Percentiles rank a stretch among this genome's conserved stretches.
These are phyloP conservation scores for Eristalinus aeneus DNA, from an alignment of 2,888 invertebrate genomes.

Conservation along the genomic window DNA sequence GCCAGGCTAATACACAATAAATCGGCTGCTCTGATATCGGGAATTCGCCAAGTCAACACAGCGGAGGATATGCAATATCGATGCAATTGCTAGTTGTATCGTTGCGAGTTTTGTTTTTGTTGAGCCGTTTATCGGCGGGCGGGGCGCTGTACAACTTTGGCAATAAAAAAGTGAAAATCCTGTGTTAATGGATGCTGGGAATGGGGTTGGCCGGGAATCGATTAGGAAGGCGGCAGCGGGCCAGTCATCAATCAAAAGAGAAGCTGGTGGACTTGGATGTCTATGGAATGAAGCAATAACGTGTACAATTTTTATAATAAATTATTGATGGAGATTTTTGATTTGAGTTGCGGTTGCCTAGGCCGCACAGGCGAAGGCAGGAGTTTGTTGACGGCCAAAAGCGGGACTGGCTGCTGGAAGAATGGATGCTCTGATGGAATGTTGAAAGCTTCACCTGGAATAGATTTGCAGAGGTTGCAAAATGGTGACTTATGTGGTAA, in stretches of 20 bases:
- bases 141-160: constrained; percentile 6
- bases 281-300: neutral
- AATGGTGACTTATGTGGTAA: too few relatives aligned
- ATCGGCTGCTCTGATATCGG: constrained; percentile 3
- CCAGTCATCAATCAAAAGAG: constrained; percentile 14
- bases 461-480: too few relatives aligned
- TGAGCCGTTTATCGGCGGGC: neutral
- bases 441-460: too few relatives aligned
- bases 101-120: constrained; percentile 26
- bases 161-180: constrained; percentile 22
- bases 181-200: neutral
- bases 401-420: neutral
- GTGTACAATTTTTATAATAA: neutral
- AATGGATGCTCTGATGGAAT: too few relatives aligned
- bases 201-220: neutral
- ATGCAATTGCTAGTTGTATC: too few relatives aligned
- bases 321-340: neutral
- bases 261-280: neutral
- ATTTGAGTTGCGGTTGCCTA: neutral
- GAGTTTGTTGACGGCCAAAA: neutral
- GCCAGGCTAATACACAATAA: constrained; percentile 19
- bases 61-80: too few relatives aligned
- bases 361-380: neutral
- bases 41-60: neutral
- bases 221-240: neutral